Base-by-base conservation (phyloP, 1,140 invertebrate genomes). In the Andrena cerasifolii region DNA sequence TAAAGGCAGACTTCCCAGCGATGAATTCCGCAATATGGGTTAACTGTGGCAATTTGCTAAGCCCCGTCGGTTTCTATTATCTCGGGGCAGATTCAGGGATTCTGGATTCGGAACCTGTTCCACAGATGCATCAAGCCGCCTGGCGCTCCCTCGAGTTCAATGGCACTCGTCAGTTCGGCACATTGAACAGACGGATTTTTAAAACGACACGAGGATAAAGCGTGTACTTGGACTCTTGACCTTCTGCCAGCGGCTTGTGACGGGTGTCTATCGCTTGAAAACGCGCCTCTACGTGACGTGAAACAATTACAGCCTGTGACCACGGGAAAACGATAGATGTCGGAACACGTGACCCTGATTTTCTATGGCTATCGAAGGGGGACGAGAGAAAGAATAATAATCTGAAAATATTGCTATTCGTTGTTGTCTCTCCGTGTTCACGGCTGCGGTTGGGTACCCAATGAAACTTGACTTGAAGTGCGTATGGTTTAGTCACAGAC, bases 51-150 rank as follows among this genome's bases (percentile, higher is more conserved):
- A 80, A 80, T 80, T 71, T 68, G 66, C 36, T 78, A 72, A 78
- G 67, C 58, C 18, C 75, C 66, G 70, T 79, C 79, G 36, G 47
- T 70, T 85, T 82, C 83, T 85, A 85, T 86, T 82, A 86, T 77
- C 72, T 49, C 47, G 59, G n/a, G 62, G 63, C 43, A 58, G 73
- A 86, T 86, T 79, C 83, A 66, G 74, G 66, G 58, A 79, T 85
- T 70, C 63, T 73, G 82, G 70, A 84, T 85, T 79, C 68, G 76
- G 85, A 86, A 86, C 84, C 84, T 77, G 84, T 86, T 86, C 71
- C 67, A 56, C 71, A 28, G 62, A 84, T 74, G 24, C 36, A 53
- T 54, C 75, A 31, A 4, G n/a, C 31, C 51, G 43, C 58, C 61
- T 21, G 21, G 53, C 67, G 62, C 33, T 54, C 65, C 31, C 21